Conservation (phyloP, 2,888 invertebrate species). For the Falcaria lacertinaria region DNA sequence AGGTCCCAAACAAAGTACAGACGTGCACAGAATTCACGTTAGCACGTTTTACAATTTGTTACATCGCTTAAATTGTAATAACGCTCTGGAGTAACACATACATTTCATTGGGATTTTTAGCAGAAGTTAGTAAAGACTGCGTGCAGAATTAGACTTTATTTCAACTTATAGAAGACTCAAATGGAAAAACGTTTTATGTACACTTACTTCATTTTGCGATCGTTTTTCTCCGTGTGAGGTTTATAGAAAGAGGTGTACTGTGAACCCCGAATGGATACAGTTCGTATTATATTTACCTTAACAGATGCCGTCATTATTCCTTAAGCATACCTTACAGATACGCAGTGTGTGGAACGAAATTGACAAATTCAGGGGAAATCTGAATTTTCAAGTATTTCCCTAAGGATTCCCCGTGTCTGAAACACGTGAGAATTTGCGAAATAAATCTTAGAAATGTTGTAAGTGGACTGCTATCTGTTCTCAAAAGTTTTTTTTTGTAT, state of each 20-base stretch:
- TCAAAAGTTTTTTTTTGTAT: not conserved
- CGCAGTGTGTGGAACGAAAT: slow-evolving; percentile 29
- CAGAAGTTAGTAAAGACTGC: slow-evolving; percentile 19
- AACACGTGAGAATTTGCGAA: slow-evolving; percentile 1
- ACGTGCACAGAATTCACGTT: slow-evolving; percentile 67
- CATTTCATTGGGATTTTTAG: slow-evolving; percentile 26
- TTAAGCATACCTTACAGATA: slow-evolving; percentile 49
- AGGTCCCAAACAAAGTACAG: slow-evolving; percentile 59
- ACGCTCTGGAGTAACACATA: slow-evolving; percentile 67
- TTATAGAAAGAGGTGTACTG: slow-evolving; percentile 69
- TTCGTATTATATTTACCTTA: slow-evolving; percentile 72
- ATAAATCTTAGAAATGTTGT: not conserved
- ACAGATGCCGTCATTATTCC: slow-evolving; percentile 66
- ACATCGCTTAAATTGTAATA: slow-evolving; percentile 76
- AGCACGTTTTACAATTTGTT: slow-evolving; percentile 74
- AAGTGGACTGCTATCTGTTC: not conserved
- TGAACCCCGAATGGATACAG: slow-evolving; percentile 67
- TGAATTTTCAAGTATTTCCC: slow-evolving; percentile 4
- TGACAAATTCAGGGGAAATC: slow-evolving; percentile 31
- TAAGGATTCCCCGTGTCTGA: slow-evolving; percentile 11
- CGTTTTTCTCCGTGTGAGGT: slow-evolving; percentile 39
- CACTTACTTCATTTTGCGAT: slow-evolving; percentile 22
- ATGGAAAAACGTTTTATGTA: slow-evolving; percentile 5
- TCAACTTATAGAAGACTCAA: not conserved
- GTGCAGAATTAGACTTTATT: slow-evolving; percentile 20